Conservation (phyloP, 2,888 invertebrate species). For the Myopa tessellatipennis region DNA sequence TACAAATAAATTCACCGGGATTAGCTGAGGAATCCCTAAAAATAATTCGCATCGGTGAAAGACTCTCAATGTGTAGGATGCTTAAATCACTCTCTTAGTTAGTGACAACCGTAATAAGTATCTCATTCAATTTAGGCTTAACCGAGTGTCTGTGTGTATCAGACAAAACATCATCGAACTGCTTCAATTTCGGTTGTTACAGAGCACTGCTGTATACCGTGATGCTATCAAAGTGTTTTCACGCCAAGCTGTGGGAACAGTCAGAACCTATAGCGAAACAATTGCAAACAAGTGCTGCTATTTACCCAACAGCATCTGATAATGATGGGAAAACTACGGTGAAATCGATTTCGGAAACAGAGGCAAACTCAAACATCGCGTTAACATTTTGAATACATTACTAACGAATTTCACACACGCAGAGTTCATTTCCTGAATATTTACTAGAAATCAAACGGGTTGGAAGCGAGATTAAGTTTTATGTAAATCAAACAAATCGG, state of each 20-base stretch:
- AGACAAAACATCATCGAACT: conserved; percentile 51
- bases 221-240: conserved; percentile 76
- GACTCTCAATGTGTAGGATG: conserved; percentile 75
- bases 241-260: conserved; percentile 80
- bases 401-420: conserved; percentile 7
- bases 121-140: conserved; percentile 68
- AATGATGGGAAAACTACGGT: conserved; percentile 77
- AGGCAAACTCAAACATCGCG: conserved; percentile 77
- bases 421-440: conserved; percentile 77
- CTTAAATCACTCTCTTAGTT: background rate
- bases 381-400: conserved; percentile 19
- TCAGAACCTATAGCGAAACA: conserved; percentile 77
- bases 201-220: conserved; percentile 73
- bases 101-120: background rate
- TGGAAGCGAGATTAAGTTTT: conserved; percentile 61
- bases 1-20: conserved; percentile 76
- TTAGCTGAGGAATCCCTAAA: conserved; percentile 77
- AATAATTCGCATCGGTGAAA: conserved; percentile 76
- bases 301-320: conserved; percentile 74
- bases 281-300: conserved; percentile 77
- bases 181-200: conserved; percentile 64
- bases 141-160: conserved; percentile 71
- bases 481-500: conserved; percentile 68
- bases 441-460: conserved; percentile 66
- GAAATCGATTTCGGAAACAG: conserved; percentile 73